phyloP scores from a whole-genome alignment of 2,113 vertebrate genomes.

The Syngnathus scovelli region DNA sequence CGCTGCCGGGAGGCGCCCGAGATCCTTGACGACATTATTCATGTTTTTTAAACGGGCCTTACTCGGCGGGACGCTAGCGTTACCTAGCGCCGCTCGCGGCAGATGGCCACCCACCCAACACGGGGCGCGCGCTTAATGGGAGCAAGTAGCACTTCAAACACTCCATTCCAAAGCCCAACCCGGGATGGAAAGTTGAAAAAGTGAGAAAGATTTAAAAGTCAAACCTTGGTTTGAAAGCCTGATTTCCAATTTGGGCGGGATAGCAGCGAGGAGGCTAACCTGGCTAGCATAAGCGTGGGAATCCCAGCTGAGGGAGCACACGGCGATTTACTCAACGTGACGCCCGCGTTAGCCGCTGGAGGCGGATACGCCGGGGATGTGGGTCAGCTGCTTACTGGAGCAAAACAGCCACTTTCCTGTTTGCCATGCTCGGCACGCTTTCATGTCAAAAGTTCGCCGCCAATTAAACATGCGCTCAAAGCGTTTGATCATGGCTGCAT shows the following conservation, averaged over 20 bases:
- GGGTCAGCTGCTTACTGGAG: slow-evolving; percentile 1
- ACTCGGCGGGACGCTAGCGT: background rate
- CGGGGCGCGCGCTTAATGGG: background rate
- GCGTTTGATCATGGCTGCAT: background rate
- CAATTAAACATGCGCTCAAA: background rate
- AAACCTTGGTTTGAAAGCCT: no score
- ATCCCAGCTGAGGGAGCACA: background rate
- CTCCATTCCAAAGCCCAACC: background rate
- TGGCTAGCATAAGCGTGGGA: background rate
- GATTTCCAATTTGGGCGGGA: background rate
- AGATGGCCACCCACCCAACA: background rate
- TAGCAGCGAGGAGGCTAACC: background rate
- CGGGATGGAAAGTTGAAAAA: no score
- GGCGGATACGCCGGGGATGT: background rate
- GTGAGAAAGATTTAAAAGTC: no score
- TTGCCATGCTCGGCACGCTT: slow-evolving; percentile 2
- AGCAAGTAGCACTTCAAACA: background rate
- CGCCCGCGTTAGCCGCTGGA: background rate
- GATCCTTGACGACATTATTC: slow-evolving; percentile 18
- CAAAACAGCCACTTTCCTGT: background rate
- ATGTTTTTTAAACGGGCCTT: background rate
- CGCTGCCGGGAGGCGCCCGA: background rate
- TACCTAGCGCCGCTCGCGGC: background rate
- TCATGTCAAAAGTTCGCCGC: slow-evolving; percentile 2
- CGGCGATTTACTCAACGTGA: background rate